Evolutionary conservation across 1,140 invertebrate genomes (phyloP).

Genomic region (Akabosia matsudoensis): DNA sequence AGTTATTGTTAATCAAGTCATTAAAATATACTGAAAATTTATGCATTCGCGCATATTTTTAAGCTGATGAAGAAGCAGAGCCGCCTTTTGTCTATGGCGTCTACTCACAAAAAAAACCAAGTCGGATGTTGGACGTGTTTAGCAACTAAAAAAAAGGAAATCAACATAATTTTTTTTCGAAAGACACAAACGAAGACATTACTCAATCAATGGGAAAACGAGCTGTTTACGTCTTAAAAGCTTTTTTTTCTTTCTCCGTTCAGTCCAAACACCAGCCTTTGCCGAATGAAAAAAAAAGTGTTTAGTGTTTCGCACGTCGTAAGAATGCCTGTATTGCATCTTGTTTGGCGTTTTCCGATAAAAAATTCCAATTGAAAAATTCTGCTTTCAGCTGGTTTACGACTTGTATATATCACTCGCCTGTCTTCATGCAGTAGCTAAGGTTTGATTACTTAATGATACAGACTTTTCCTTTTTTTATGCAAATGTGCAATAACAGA

Average conservation of each 20-base stretch:
- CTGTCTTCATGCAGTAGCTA: neutral
- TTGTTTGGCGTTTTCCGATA: slow-evolving; percentile 6
- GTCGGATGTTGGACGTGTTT: neutral
- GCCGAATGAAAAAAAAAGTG: neutral
- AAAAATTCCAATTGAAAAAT: neutral
- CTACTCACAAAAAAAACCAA: no score
- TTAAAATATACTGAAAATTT: neutral
- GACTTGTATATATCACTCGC: neutral
- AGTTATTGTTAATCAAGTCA: no score
- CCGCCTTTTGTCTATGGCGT: neutral
- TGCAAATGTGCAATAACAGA: no score
- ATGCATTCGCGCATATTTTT: neutral
- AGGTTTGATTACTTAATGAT: neutral
- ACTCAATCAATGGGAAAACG: neutral
- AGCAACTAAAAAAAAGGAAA: neutral
- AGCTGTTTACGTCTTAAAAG: neutral
- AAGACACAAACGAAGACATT: neutral
- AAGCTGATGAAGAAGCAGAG: no score
- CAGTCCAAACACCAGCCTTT: no score
- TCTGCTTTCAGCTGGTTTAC: neutral
- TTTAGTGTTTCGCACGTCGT: neutral
- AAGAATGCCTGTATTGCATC: neutral
- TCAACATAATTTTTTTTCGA: neutral
- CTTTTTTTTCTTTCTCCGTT: neutral
- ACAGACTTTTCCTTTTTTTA: neutral